These are phyloP conservation scores for Pituophis catenifer DNA, from an alignment of 2,113 vertebrate genomes.

Conservation along the genomic window DNA sequence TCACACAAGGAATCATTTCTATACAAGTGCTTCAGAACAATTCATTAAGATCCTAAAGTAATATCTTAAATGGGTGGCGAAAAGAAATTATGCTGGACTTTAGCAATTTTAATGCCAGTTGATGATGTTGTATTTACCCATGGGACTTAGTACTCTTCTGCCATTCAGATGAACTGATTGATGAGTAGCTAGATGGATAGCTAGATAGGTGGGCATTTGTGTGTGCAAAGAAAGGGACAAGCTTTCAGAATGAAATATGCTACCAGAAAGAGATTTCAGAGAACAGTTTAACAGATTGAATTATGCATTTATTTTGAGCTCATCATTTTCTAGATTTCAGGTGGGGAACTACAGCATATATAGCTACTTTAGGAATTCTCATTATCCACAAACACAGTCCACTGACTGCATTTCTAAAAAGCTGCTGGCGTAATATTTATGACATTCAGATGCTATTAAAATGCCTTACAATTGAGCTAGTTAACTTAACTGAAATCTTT, in stretches of 20 bases:
- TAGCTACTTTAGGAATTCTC: conserved; percentile 31
- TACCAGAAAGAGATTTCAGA: conserved; percentile 34
- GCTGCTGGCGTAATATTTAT: conserved; percentile 35
- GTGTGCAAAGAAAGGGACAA: conserved; percentile 3
- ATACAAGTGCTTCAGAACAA: not conserved
- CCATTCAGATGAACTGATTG: not conserved
- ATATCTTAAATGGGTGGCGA: not conserved
- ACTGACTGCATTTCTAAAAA: conserved; percentile 14
- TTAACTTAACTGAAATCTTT: conserved; percentile 30
- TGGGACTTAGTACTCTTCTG: not conserved
- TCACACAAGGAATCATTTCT: too few relatives aligned
- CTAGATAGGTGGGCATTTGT: not conserved
- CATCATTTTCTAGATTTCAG: conserved; percentile 51
- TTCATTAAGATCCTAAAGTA: not conserved
- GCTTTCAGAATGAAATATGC: not conserved
- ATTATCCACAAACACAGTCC: conserved; percentile 32
- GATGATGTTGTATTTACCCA: not conserved
- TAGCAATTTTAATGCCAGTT: not conserved
- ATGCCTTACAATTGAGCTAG: conserved; percentile 19
- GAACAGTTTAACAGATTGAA: conserved; percentile 34
- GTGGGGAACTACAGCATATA: conserved; percentile 19
- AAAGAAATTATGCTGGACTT: not conserved
- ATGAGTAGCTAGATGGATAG: not conserved
- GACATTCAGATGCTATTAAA: conserved; percentile 29
- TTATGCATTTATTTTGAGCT: conserved; percentile 54